A percentile compares a stretch with the other conserved stretches of the same genome.
Evolutionary conservation across 2,888 invertebrate genomes (phyloP).

Genomic region (Agrotis ipsilon): DNA sequence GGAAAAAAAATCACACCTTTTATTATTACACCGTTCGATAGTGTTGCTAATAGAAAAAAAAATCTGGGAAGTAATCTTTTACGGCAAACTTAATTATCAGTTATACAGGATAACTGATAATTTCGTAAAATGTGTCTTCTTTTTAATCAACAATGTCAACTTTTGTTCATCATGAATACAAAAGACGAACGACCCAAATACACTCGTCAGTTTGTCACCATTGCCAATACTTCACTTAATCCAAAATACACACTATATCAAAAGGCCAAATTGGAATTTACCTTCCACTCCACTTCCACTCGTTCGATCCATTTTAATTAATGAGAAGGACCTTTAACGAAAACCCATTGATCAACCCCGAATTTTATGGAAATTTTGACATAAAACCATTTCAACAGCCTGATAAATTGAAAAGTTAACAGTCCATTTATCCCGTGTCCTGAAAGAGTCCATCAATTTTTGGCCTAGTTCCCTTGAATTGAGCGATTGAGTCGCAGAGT

Average conservation of each 20-base stretch:
- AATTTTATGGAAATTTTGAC: conserved; percentile 31
- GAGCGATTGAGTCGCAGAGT: conserved; percentile 27
- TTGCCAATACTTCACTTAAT: conserved; percentile 43
- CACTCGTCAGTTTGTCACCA: not conserved
- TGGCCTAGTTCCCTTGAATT: conserved; percentile 34
- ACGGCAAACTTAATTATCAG: too few relatives aligned
- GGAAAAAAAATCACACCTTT: too few relatives aligned
- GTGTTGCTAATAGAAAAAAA: too few relatives aligned
- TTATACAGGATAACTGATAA: too few relatives aligned
- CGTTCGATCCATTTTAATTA: conserved; percentile 36
- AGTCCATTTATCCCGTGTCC: conserved; percentile 21
- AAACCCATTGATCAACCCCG: conserved; percentile 14
- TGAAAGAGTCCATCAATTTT: conserved; percentile 21
- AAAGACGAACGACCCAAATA: not conserved
- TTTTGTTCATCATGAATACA: too few relatives aligned
- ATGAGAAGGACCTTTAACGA: not conserved
- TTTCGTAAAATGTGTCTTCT: not conserved
- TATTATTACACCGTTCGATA: too few relatives aligned
- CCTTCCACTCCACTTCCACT: not conserved
- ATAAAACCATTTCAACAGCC: conserved; percentile 11
- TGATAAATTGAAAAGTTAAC: conserved; percentile 43
- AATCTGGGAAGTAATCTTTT: too few relatives aligned
- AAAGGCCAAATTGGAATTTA: conserved; percentile 37
- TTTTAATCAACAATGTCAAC: too few relatives aligned
- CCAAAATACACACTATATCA: conserved; percentile 43